Conservation (phyloP, 2,888 invertebrate genomes). For the Xestia xanthographa region DNA sequence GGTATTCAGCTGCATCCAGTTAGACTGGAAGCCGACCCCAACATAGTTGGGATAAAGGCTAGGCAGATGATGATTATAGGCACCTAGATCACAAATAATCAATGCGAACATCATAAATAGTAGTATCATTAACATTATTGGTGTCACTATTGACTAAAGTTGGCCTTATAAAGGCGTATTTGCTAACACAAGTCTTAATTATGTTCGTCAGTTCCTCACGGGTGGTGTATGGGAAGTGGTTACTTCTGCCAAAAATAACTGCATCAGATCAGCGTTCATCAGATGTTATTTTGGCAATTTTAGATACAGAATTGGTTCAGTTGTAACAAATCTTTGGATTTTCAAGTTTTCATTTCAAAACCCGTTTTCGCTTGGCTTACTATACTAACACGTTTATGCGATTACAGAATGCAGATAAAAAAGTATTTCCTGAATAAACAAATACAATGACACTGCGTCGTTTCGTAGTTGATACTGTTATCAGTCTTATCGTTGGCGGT, state of each 20-base stretch:
- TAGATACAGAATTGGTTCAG: background rate
- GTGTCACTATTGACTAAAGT: background rate
- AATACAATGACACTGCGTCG: slow-evolving; percentile 14
- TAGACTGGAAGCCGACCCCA: too few species aligned
- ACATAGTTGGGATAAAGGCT: too few species aligned
- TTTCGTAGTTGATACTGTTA: slow-evolving; percentile 42
- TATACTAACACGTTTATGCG: background rate
- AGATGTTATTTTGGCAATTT: too few species aligned
- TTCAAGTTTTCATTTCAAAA: background rate
- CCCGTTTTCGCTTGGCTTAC: background rate
- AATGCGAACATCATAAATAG: background rate
- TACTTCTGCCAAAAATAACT: background rate
- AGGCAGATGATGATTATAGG: background rate
- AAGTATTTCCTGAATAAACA: slow-evolving; percentile 41
- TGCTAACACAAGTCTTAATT: background rate
- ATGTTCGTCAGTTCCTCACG: background rate
- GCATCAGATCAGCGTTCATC: background rate
- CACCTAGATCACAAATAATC: background rate
- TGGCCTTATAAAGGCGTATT: background rate
- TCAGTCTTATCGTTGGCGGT: slow-evolving; percentile 27
- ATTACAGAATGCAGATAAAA: slow-evolving; percentile 11
- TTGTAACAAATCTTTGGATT: background rate
- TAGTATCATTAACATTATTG: background rate
- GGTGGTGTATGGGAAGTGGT: background rate
- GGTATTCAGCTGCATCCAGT: too few species aligned